Base-by-base conservation (phyloP, 2,113 vertebrate species). In the Tursiops truncatus region DNA sequence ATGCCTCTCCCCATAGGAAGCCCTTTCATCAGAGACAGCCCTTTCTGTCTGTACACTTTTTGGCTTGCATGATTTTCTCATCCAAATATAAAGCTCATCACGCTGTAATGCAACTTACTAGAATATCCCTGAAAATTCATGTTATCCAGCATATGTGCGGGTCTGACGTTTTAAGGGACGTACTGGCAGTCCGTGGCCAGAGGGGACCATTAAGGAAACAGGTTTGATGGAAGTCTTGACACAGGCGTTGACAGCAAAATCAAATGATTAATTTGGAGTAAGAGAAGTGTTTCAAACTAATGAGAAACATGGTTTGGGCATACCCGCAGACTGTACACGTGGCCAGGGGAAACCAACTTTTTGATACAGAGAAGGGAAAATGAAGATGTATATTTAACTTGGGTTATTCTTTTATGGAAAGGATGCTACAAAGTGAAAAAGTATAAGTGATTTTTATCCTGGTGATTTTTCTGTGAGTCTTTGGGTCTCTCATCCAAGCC, bases 221-320 rank as follows among this genome's bases (percentile, higher is more conserved):
- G 87, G 85, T 98, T 98, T 98, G 97, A 98, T 97, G 98, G 98
- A 98, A 98, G 94, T 96, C 91, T 89, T 97, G 96, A 98, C 98
- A 95, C 95, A 97, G 91, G 91, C 98, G 97, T 98, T 99, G 98
- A 98, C 98, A 98, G 96, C 95, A 96, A 98, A 98, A 98, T 99
- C 98, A 98, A 98, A 98, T 98, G 97, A 99, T 98, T 99, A 97
- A 98, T 98, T 97, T 98, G 90, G 60, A 98, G 84, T 80, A 96
- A 96, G 83, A 98, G 83, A 20, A 97, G 60, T 97, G 97, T 96
- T 98, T 98, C 97, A 97, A 95, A 97, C 95, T 98, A 98, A 97
- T 97, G 98, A 97, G 95, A 97, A 98, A 97, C 92, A 96, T 97
- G 56, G 11, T 63, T 89, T 86, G 86, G 60, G 84, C 96, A 53